Conservation (phyloP, 2,888 invertebrate genomes). For the Ditylenchus weischeri region DNA sequence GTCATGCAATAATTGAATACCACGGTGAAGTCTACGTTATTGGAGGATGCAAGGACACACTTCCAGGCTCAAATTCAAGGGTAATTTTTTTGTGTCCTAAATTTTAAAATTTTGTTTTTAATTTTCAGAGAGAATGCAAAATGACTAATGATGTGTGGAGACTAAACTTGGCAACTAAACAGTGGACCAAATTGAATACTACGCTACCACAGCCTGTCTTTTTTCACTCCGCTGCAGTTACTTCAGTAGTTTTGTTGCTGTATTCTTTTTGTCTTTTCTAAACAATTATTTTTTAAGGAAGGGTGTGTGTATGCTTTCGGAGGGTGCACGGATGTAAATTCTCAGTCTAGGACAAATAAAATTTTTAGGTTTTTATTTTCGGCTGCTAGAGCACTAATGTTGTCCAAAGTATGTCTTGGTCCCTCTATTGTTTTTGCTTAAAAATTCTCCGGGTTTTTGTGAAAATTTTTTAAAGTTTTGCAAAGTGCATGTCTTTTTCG, state of each 20-base stretch:
- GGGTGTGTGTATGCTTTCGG: conserved; percentile 41
- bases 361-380: too few relatives aligned
- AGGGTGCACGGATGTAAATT: conserved; percentile 30
- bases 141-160: conserved; percentile 38
- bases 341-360: conserved; percentile 27
- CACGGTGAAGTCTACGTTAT: conserved; percentile 30
- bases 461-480: too few relatives aligned
- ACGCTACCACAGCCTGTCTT: conserved; percentile 35
- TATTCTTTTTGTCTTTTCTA: conserved; percentile 2
- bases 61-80: not conserved
- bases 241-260: conserved; percentile 25
- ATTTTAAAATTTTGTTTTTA: not conserved
- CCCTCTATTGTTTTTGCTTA: too few relatives aligned
- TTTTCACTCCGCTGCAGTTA: conserved; percentile 44
- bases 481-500: too few relatives aligned
- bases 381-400: too few relatives aligned
- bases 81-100: not conserved
- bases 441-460: too few relatives aligned
- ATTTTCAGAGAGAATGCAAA: not conserved
- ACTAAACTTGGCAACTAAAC: conserved; percentile 35
- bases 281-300: conserved; percentile 24
- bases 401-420: too few relatives aligned
- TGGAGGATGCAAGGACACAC: conserved; percentile 32
- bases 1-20: conserved; percentile 34
- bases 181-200: conserved; percentile 34